Conservation (phyloP, 2,113 vertebrate species). For the Halichoerus grypus region DNA sequence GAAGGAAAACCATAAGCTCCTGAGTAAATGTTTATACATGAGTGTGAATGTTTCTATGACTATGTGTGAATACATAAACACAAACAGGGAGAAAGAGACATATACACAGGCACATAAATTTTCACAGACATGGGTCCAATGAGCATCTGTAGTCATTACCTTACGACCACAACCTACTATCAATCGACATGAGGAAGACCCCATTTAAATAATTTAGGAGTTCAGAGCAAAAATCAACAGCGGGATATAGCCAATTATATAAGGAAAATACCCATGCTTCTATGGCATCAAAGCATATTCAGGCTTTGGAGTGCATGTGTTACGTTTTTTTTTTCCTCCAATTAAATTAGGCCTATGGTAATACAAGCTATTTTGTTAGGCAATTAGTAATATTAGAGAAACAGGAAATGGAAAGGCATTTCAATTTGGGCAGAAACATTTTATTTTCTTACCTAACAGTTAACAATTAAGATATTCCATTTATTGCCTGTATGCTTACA, state of each 20-base stretch:
- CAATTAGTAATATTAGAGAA: constrained; percentile 73
- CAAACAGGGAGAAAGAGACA: constrained; percentile 56
- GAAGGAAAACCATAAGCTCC: neutral
- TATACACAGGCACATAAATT: constrained; percentile 56
- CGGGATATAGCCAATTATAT: constrained; percentile 83
- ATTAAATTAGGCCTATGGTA: constrained; percentile 78
- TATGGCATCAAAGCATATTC: constrained; percentile 70
- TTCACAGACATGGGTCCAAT: constrained; percentile 63
- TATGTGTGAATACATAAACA: constrained; percentile 61
- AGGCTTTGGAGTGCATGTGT: constrained; percentile 43
- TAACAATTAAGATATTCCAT: constrained; percentile 65
- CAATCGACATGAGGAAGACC: constrained; percentile 76
- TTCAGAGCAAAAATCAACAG: constrained; percentile 84
- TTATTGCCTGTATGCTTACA: constrained; percentile 49
- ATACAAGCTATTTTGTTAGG: constrained; percentile 75
- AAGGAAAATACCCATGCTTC: constrained; percentile 74
- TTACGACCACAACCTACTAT: constrained; percentile 67
- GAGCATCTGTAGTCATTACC: constrained; percentile 76
- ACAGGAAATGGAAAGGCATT: constrained; percentile 74
- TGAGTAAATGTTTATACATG: neutral
- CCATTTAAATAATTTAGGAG: constrained; percentile 84
- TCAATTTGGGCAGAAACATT: constrained; percentile 69
- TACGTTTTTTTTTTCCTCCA: neutral
- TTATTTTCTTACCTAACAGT: constrained; percentile 65
- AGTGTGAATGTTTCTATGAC: constrained; percentile 17